Base-by-base conservation (phyloP, 2,888 invertebrate species). In the Lasiommata megera region DNA sequence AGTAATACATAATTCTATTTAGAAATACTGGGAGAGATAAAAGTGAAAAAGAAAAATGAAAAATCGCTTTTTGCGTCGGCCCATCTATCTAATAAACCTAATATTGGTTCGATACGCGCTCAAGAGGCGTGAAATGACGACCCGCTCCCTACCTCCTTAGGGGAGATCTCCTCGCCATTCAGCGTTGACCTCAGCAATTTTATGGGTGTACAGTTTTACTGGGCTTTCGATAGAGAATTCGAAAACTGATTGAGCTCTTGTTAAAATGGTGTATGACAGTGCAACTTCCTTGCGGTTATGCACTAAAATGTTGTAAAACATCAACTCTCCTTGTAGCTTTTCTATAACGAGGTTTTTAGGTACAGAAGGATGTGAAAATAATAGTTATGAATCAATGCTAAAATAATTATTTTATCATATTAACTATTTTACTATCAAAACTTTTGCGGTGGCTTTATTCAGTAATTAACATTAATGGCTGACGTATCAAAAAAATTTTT, bases 61-160 rank as follows among this genome's bases (percentile, higher is more conserved):
- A 85, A 84, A 84, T 82, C 75, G 77, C 72, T 78, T 79, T 80
- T 79, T 80, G 74, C 76, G 77, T 75, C 75, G 76, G 74, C 75
- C 80, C 79, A 82, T 87, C 84, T 84, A 85, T 87, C 85, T 88
- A 88, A 88, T 89, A 89, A 88, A 87, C 84, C 83, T 85, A 87
- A 88, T 88, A 87, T 85, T 88, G 87, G 85, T 85, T 84, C 86
- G 81, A 85, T 87, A 83, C 82, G 84, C 86, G 87, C 73, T 77
- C 85, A 88, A 88, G 86, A 83, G 82, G 79, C 88, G 85, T 88
- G 84, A 88, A 89, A 88, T 88, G 82, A 86, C 76, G 78, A 75
- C 74, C 73, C 74, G 66, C 74, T 72, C 71, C 74, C 60, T 58
- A 71, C 64, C 63, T 71, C 71, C 61, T 64, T 60, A 67, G 73